Conservation (phyloP, 2,888 invertebrate genomes). For the Isoperla grammatica region DNA sequence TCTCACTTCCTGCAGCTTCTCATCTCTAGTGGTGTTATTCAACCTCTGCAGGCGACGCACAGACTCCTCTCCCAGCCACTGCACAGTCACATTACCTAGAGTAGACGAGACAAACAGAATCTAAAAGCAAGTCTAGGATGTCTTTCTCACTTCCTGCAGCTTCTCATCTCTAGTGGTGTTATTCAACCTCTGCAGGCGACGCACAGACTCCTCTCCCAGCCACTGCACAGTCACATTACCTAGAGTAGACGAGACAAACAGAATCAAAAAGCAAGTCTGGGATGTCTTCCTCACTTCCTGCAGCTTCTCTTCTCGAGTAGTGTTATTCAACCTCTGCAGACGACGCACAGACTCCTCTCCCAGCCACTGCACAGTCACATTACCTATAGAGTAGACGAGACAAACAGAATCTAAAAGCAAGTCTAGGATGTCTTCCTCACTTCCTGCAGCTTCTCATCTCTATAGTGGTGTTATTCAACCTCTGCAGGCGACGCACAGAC, state of each 20-base stretch:
- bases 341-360: constrained; percentile 48
- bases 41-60: constrained; percentile 46
- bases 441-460: constrained; percentile 42
- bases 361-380: constrained; percentile 47
- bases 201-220: constrained; percentile 50
- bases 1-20: too few species aligned
- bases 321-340: constrained; percentile 42
- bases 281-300: constrained; percentile 52
- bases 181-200: constrained; percentile 44
- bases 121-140: too few species aligned
- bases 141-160: too few species aligned
- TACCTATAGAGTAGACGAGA: too few species aligned
- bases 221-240: constrained; percentile 45
- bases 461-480: constrained; percentile 37
- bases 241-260: too few species aligned
- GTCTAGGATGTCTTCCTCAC: constrained; percentile 52
- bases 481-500: constrained; percentile 45
- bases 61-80: constrained; percentile 52
- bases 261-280: too few species aligned
- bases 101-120: too few species aligned
- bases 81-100: constrained; percentile 43
- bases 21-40: too few species aligned
- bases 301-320: constrained; percentile 35
- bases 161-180: too few species aligned
- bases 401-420: too few species aligned